Conservation (phyloP, 2,797 vertebrate species). For the Sebastes nivosus region DNA sequence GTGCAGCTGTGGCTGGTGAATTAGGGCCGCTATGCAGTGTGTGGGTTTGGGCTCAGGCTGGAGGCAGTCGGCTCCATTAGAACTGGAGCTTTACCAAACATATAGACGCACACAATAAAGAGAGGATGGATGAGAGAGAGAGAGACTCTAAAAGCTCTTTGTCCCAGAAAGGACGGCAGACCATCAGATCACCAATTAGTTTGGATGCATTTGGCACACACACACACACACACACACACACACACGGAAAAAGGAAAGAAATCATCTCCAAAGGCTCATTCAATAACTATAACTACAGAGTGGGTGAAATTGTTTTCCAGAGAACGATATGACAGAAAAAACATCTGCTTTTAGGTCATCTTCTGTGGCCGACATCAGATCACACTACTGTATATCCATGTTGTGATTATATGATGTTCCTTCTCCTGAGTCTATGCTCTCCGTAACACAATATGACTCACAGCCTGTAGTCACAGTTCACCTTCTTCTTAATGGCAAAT, state of each 20-base stretch:
- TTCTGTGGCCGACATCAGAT: conserved; percentile 1
- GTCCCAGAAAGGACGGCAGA: conserved; percentile 47
- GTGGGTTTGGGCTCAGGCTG: conserved; percentile 42
- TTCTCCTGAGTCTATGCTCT: not conserved
- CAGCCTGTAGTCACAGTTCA: conserved; percentile 20
- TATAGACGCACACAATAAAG: conserved; percentile 2
- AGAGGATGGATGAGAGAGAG: conserved; percentile 30
- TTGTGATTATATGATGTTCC: not conserved
- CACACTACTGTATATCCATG: not conserved
- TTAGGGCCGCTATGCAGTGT: conserved; percentile 26
- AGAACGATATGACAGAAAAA: conserved; percentile 1
- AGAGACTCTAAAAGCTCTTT: conserved; percentile 59
- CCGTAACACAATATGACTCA: not conserved
- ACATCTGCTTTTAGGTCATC: not conserved
- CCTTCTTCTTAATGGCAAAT: conserved; percentile 26
- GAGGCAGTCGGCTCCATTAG: conserved; percentile 59
- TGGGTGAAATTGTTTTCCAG: not conserved
- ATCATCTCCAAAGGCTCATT: not conserved
- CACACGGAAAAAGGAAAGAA: not conserved
- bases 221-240: not conserved
- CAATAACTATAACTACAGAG: conserved; percentile 8
- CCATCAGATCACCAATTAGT: conserved; percentile 59
- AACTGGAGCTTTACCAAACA: conserved; percentile 49
- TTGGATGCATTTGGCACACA: conserved; percentile 41
- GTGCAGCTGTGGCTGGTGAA: conserved; percentile 56